Evolutionary conservation across 2,113 vertebrate species (phyloP).

Genomic region (Leptocoma aspasia): DNA sequence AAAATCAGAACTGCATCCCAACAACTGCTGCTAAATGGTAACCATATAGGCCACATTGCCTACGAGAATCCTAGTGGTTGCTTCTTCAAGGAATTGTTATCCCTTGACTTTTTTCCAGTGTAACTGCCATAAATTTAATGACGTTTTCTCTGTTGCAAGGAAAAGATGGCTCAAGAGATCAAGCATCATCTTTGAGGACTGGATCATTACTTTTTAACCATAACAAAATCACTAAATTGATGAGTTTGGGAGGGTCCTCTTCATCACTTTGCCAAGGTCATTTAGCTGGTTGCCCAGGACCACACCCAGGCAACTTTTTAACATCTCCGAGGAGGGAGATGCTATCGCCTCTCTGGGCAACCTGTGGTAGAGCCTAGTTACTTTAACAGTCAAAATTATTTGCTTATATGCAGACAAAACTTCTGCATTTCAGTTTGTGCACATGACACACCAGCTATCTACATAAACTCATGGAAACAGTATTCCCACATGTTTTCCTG

Average conservation of each 20-base stretch:
- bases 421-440: background rate
- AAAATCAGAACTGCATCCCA: background rate
- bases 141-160: background rate
- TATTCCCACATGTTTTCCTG: accelerated
- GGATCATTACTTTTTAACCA: background rate
- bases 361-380: background rate
- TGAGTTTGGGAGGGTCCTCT: background rate
- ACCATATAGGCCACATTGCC: too few relatives aligned
- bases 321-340: background rate
- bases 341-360: background rate
- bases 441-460: background rate
- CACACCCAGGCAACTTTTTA: background rate
- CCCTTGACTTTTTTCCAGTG: background rate
- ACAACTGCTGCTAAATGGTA: background rate
- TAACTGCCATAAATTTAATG: background rate
- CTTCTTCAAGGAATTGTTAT: background rate
- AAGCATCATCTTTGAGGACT: background rate
- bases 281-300: background rate
- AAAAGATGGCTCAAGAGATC: background rate
- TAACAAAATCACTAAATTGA: background rate
- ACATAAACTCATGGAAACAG: background rate
- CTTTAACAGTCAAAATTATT: background rate
- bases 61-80: background rate
- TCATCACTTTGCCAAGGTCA: background rate
- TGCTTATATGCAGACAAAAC: background rate